These are phyloP conservation scores for Gouania willdenowi DNA, from an alignment of 2,797 vertebrate species.

Conservation along the genomic window DNA sequence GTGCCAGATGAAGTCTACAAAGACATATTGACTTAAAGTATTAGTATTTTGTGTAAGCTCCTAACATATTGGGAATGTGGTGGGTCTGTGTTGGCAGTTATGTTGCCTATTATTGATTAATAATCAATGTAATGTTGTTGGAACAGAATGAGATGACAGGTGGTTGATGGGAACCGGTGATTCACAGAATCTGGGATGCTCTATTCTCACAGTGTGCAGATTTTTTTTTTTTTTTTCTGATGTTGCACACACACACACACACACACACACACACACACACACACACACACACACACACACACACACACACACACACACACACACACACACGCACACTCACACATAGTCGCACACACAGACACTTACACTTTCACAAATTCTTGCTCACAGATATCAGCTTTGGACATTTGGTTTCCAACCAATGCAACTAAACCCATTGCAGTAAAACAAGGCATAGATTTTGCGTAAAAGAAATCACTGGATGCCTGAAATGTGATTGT, in stretches of 20 bases:
- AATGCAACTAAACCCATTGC: not conserved
- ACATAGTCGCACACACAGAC: too few species aligned
- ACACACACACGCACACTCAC: too few species aligned
- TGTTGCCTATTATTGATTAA: constrained; percentile 19
- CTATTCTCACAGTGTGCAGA: constrained; percentile 16
- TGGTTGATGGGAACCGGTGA: constrained; percentile 26
- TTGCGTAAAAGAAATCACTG: not conserved
- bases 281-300: not conserved
- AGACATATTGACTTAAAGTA: constrained; percentile 15
- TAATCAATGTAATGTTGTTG: constrained; percentile 12
- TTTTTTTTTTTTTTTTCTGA: constrained; percentile 2
- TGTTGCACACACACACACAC: not conserved
- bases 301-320: constrained; percentile 2
- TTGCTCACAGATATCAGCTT: not conserved
- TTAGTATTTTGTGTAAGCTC: constrained; percentile 18
- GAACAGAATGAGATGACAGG: constrained; percentile 17
- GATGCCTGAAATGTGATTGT: constrained; percentile 24
- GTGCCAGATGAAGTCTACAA: not conserved
- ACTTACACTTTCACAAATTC: not conserved
- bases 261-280: not conserved
- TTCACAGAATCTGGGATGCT: constrained; percentile 18
- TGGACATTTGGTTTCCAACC: constrained; percentile 1
- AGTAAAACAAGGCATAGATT: not conserved
- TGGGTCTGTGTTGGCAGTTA: not conserved
- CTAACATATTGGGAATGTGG: constrained; percentile 4